A percentile compares a stretch with the other conserved stretches of the same genome.
phyloP scores from a whole-genome alignment of 2,797 vertebrate species.

The Pyrocephalus nanus region DNA sequence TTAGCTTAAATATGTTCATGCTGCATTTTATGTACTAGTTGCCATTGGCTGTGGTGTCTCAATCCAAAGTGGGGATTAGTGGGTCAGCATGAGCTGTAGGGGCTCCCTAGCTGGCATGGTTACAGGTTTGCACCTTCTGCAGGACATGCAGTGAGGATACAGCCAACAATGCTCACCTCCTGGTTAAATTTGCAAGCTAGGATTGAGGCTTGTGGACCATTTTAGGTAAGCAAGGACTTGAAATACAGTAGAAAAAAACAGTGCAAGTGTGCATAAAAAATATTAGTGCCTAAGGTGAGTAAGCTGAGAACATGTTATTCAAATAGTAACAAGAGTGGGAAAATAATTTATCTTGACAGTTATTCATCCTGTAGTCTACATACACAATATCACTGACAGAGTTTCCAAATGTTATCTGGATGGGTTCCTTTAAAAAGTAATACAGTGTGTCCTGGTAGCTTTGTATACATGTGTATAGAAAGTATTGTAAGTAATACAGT shows the following conservation, averaged over 20 bases:
- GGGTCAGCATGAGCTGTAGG: background rate
- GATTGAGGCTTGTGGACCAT: background rate
- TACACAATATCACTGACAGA: background rate
- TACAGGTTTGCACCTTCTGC: background rate
- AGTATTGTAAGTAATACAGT: background rate
- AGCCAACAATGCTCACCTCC: background rate
- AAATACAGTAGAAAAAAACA: background rate
- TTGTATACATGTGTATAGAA: background rate
- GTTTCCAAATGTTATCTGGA: background rate
- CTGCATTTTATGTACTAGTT: background rate
- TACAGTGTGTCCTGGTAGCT: background rate
- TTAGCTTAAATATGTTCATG: background rate
- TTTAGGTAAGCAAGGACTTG: background rate
- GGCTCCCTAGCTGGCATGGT: background rate
- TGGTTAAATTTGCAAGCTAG: background rate
- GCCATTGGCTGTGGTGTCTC: background rate
- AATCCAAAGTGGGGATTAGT: background rate
- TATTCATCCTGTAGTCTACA: background rate
- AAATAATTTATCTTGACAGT: slow-evolving; percentile 30
- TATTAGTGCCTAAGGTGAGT: slow-evolving; percentile 28
- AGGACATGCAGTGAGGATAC: background rate
- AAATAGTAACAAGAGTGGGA: background rate
- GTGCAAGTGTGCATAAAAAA: background rate
- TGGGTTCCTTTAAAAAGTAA: background rate
- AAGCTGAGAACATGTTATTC: slow-evolving; percentile 34